Base-by-base conservation (phyloP, 2,797 vertebrate species). In the Sebastes miniatus region DNA sequence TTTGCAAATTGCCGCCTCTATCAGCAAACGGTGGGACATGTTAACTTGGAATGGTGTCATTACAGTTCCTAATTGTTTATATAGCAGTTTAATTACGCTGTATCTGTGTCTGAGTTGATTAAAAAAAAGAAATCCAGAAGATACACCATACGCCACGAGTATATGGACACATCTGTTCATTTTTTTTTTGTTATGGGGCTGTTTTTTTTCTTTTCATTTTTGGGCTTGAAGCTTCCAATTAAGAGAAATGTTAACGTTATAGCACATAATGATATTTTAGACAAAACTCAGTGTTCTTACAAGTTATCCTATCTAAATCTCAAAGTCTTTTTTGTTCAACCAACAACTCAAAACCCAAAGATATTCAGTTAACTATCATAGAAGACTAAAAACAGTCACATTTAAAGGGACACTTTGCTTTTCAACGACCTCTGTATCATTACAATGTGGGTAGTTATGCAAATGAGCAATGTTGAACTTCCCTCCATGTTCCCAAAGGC, bases 31-130 rank as follows among this genome's bases (percentile, higher is more conserved):
- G 52, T 57, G 22, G 58, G 58, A 31, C 9, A 64, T 61, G 62
- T 83, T 77, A 77, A 81, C 85, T 31, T 67, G 12, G 39, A 87
- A 84, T 31, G 63, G 63, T 67, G 72, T 80, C 73, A 84, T 85
- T 87, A 83, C 22, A 73, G 63, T 25, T 69, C 76, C 5, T 88
- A 79, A 88, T 88, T 71, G 88, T 74, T 77, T 54, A 59, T 54
- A 70, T 16, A 71, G 36, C 25, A 31, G 50, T 77, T 74, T 79
- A 79, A 85, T 73, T 86, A 61, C 34, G 70, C 12, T 32, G 1
- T 34, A 25, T 39, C 43, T 64, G 54, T 64, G 57, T 20, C 6
- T 3, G 39, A 47, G 59, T 54, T 54, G 13, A 73, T 57, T 29
- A 52, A 31, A 70, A 65, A 20, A 20, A 36, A 43, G 39, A 16